A percentile compares a stretch with the other conserved stretches of the same genome.
phyloP scores from a whole-genome alignment of 2,797 vertebrate species.

The Chiloscyllium punctatum region DNA sequence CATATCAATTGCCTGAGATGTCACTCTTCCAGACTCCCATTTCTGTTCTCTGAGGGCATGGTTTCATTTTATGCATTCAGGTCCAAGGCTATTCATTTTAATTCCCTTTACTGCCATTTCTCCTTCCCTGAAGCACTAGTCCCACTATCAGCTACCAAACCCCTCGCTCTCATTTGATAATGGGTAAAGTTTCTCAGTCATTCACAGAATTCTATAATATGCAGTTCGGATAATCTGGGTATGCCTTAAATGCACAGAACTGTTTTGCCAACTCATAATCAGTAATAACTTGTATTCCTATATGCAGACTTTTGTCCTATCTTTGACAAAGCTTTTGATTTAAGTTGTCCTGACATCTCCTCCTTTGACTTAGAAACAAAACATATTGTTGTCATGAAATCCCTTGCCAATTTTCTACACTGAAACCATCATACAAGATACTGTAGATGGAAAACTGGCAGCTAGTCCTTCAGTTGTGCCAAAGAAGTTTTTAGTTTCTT shows the following conservation, averaged over 20 bases:
- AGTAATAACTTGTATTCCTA: neutral
- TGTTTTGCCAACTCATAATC: neutral
- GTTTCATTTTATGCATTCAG: neutral
- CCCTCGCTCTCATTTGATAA: neutral
- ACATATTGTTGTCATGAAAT: neutral
- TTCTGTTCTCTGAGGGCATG: neutral
- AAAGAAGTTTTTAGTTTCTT: neutral
- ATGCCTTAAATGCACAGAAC: too few relatives aligned
- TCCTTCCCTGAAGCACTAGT: constrained; percentile 12
- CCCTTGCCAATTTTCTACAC: neutral
- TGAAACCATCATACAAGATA: neutral
- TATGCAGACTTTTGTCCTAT: neutral
- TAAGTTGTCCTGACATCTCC: neutral
- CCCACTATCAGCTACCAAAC: too few relatives aligned
- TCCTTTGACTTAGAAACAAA: neutral
- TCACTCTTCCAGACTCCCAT: neutral
- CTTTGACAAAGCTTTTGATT: neutral
- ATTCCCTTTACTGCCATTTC: neutral
- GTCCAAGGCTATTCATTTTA: neutral
- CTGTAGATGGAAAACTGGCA: neutral
- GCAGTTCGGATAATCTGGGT: neutral
- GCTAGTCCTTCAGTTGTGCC: neutral
- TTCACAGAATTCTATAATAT: neutral
- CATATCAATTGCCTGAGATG: constrained; percentile 25
- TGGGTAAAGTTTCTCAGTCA: neutral